Percentiles rank a stretch among this genome's conserved stretches.
phyloP scores from a whole-genome alignment of 2,888 invertebrate genomes.

The Hydraecia micacea region DNA sequence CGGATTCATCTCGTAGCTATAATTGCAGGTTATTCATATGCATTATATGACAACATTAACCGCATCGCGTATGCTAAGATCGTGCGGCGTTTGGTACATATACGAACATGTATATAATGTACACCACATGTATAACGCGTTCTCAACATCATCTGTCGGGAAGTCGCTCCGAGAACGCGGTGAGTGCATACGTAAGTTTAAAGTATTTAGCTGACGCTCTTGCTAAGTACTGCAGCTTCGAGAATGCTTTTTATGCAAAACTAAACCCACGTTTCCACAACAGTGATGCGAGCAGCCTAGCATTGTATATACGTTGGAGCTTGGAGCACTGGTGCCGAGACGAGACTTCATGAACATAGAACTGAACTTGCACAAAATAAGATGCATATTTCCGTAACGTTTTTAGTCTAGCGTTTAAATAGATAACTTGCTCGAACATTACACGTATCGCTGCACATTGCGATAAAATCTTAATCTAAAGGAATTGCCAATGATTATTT shows the following conservation, averaged over 20 bases:
- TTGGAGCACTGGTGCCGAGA: background rate
- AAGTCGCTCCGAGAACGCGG: slow-evolving; percentile 25
- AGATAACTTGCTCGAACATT: background rate
- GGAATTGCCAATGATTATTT: background rate
- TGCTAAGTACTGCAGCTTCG: slow-evolving; percentile 47
- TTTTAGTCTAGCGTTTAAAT: background rate
- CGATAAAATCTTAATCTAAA: background rate
- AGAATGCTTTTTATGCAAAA: slow-evolving; percentile 45
- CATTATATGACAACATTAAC: slow-evolving; percentile 39
- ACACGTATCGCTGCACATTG: background rate
- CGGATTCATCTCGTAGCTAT: slow-evolving; percentile 20
- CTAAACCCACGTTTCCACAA: slow-evolving; percentile 12
- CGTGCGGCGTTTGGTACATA: slow-evolving; percentile 16
- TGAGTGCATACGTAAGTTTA: slow-evolving; percentile 45
- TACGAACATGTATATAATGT: background rate
- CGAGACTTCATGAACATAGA: background rate
- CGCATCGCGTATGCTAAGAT: slow-evolving; percentile 42
- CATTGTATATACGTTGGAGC: background rate
- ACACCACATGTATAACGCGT: background rate
- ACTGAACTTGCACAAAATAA: slow-evolving; percentile 3
- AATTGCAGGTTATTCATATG: slow-evolving; percentile 48
- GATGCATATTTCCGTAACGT: background rate
- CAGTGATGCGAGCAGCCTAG: background rate
- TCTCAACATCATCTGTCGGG: slow-evolving; percentile 16
- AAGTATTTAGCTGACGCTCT: slow-evolving; percentile 47